Conservation (phyloP, 2,797 vertebrate species). For the Poeciliopsis paucimaculata region DNA sequence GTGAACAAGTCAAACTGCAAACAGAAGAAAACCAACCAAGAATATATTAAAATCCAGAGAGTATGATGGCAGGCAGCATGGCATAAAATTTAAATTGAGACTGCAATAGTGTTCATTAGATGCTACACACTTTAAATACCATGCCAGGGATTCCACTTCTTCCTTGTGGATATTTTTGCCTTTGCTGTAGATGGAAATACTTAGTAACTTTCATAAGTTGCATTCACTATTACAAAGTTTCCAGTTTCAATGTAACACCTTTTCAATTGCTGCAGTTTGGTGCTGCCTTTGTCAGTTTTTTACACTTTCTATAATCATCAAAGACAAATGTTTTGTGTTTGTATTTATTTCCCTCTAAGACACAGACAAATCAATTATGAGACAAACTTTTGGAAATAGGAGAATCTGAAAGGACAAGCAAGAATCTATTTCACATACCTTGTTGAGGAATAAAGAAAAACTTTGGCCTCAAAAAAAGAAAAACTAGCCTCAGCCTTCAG, state of each 20-base stretch:
- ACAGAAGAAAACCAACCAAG: background rate
- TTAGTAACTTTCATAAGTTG: background rate
- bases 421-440: background rate
- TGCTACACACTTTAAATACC: background rate
- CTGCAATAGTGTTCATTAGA: background rate
- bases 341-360: background rate
- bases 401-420: background rate
- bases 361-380: background rate
- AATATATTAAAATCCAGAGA: conserved; percentile 4
- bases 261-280: background rate
- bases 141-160: background rate
- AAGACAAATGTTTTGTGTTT: background rate
- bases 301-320: background rate
- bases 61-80: background rate
- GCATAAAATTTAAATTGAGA: conserved; percentile 1
- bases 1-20: background rate
- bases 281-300: background rate
- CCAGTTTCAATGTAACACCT: background rate
- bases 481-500: background rate
- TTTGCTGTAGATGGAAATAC: background rate
- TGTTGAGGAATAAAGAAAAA: background rate
- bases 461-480: background rate
- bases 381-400: background rate
- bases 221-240: background rate
- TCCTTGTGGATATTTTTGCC: background rate